These are phyloP conservation scores for Calonectris borealis DNA, from an alignment of 2,113 vertebrate species.

Conservation along the genomic window DNA sequence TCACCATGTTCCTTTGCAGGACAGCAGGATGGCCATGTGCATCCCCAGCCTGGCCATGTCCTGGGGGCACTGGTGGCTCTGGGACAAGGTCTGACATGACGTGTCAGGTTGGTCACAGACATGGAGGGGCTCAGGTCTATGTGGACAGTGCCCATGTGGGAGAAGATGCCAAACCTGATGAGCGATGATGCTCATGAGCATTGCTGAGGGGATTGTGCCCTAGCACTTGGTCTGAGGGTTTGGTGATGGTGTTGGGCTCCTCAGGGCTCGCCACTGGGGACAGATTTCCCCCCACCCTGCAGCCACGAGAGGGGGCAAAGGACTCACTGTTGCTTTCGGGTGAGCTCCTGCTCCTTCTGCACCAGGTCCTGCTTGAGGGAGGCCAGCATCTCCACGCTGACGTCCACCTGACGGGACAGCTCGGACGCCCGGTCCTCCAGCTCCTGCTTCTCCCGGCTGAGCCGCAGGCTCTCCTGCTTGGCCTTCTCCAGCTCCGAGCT, in stretches of 20 bases:
- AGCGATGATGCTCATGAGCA: neutral
- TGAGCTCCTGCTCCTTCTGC: constrained; percentile 96
- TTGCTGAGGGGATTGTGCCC: neutral
- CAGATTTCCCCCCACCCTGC: accelerated
- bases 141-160: accelerated
- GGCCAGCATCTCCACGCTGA: constrained; percentile 97
- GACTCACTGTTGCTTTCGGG: constrained; percentile 96
- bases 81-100: neutral
- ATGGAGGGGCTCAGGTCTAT: neutral
- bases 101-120: neutral
- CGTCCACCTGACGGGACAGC: constrained; percentile 95
- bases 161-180: neutral
- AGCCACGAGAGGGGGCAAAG: accelerated
- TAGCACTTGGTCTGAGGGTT: neutral
- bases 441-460: constrained; percentile 94
- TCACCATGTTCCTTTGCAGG: neutral
- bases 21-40: neutral
- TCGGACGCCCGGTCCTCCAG: constrained; percentile 93
- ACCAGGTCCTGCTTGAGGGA: constrained; percentile 97
- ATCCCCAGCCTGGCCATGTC: neutral
- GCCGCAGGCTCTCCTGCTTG: constrained; percentile 87
- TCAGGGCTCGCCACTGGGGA: neutral
- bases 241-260: neutral
- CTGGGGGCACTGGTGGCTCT: neutral
- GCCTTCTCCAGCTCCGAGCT: constrained; percentile 94